These are phyloP conservation scores for Bergia puertoricense DNA, from an alignment of 92 coral and sea anemone genomes.

Conservation along the genomic window DNA sequence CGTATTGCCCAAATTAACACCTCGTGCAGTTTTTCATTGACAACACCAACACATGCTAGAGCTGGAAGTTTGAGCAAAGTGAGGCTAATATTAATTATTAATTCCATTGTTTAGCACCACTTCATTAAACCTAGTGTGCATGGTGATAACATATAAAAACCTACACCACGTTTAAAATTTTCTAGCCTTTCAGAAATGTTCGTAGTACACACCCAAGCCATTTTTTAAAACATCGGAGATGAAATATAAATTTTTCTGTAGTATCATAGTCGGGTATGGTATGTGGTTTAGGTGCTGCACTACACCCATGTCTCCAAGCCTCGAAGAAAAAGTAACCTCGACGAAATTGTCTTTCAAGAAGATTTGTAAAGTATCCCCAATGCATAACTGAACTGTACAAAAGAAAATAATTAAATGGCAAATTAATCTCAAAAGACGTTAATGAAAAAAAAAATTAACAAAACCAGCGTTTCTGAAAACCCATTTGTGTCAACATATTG, in stretches of 20 bases:
- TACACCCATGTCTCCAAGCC: not conserved
- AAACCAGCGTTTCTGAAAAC: too few species aligned
- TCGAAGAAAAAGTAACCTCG: not conserved
- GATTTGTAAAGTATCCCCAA: too few species aligned
- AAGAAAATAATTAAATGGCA: too few species aligned
- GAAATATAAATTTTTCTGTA: not conserved
- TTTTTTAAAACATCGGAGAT: not conserved
- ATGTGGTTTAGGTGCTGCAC: not conserved
- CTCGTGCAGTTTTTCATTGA: constrained; percentile 80
- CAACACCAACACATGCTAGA: constrained; percentile 75
- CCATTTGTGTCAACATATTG: too few species aligned
- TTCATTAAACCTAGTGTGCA: not conserved
- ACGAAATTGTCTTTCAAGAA: too few species aligned
- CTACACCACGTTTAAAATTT: not conserved
- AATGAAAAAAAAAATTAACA: too few species aligned
- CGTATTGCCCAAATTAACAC: constrained; percentile 93
- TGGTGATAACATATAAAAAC: not conserved
- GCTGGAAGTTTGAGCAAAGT: constrained; percentile 54
- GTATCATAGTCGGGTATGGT: too few species aligned
- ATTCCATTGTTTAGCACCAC: not conserved
- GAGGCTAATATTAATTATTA: not conserved
- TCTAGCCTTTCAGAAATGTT: not conserved
- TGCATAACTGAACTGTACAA: too few species aligned
- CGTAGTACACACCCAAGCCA: not conserved
- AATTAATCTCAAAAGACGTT: too few species aligned